These are phyloP conservation scores for Drosophila arizonae DNA, from an alignment of 1,140 invertebrate species.

Conservation along the genomic window DNA sequence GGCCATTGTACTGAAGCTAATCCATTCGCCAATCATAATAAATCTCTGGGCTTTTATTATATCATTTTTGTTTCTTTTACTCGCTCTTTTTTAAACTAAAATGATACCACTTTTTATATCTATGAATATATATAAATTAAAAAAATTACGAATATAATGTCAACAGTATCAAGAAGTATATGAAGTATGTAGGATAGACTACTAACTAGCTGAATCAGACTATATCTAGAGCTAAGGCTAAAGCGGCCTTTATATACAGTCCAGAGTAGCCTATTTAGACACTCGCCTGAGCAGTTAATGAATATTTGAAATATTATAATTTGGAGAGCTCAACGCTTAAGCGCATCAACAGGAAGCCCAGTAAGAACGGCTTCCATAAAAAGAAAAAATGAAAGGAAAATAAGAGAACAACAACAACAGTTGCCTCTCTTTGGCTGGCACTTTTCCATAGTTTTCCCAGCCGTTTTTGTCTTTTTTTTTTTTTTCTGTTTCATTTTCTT, in stretches of 20 bases:
- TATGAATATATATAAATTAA: too few species aligned
- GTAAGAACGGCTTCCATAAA: constrained; percentile 6
- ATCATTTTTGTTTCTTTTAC: too few species aligned
- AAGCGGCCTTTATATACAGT: background rate
- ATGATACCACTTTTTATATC: too few species aligned
- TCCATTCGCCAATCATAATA: too few species aligned
- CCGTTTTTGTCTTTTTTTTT: constrained; percentile 7
- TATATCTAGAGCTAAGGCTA: too few species aligned
- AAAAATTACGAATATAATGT: too few species aligned
- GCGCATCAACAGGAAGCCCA: constrained; percentile 10
- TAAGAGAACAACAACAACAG: background rate
- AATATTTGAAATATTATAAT: constrained; percentile 21
- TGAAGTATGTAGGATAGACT: too few species aligned
- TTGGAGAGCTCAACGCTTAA: constrained; percentile 10
- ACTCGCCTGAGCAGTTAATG: constrained; percentile 3
- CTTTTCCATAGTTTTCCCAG: constrained; percentile 22
- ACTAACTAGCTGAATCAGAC: too few species aligned
- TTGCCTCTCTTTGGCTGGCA: background rate
- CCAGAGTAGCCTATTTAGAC: background rate
- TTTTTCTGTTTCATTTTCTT: constrained; percentile 13
- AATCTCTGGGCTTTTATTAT: too few species aligned
- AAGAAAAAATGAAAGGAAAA: background rate
- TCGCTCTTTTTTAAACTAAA: too few species aligned
- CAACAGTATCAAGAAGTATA: too few species aligned
- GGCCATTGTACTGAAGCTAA: too few species aligned